Conservation (phyloP, 2,797 vertebrate species). For the Pangasius macronema region DNA sequence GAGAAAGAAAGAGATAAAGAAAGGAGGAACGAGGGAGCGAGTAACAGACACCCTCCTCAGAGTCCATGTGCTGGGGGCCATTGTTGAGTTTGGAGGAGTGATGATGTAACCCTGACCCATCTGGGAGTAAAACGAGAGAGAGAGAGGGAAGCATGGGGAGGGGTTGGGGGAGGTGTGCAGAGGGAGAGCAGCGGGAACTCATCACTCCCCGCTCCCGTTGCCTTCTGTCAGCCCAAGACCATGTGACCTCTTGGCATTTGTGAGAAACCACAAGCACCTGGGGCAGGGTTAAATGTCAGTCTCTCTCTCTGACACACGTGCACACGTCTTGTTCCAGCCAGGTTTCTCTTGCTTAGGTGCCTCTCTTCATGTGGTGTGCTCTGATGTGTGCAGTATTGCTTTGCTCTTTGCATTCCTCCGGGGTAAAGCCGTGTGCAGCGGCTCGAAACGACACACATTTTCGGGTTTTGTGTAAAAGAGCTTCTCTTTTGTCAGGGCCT, state of each 20-base stretch:
- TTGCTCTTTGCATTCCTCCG: conserved; percentile 58
- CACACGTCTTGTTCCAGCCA: conserved; percentile 36
- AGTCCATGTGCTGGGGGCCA: conserved; percentile 46
- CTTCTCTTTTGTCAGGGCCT: conserved; percentile 3
- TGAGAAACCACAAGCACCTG: conserved; percentile 90
- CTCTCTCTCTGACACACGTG: conserved; percentile 49
- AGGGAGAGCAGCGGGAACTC: conserved; percentile 54
- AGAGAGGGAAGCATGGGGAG: conserved; percentile 39
- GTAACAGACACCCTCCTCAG: too few relatives aligned
- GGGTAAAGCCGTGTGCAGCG: conserved; percentile 38
- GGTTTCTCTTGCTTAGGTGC: conserved; percentile 61
- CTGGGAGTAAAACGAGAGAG: conserved; percentile 49
- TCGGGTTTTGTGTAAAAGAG: conserved; percentile 45
- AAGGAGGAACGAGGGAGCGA: too few relatives aligned
- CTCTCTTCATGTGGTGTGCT: conserved; percentile 45
- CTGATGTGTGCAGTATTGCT: conserved; percentile 54
- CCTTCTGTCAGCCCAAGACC: conserved; percentile 75
- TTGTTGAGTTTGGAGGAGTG: conserved; percentile 46
- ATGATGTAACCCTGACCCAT: conserved; percentile 61
- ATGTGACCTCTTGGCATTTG: conserved; percentile 85
- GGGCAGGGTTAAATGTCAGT: conserved; percentile 86
- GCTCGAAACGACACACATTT: conserved; percentile 26
- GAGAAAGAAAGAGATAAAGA: too few relatives aligned
- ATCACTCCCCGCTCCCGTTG: conserved; percentile 66
- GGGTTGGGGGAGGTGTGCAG: conserved; percentile 18